Conservation (phyloP, 2,797 vertebrate species). For the Macropus fuliginosus region DNA sequence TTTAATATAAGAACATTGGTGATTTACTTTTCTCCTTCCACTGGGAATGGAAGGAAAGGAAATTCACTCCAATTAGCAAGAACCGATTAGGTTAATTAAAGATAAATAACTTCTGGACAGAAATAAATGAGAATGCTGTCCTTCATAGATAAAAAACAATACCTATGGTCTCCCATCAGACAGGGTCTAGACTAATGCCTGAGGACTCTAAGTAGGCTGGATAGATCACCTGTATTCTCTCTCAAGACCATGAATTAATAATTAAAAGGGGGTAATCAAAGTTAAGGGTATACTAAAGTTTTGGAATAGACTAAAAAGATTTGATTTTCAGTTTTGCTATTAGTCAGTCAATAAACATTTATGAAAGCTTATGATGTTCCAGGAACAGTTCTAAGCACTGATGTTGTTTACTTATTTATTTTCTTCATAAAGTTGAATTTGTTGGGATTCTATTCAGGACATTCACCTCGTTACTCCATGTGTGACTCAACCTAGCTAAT, state of each 20-base stretch:
- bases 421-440: background rate
- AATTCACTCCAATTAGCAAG: background rate
- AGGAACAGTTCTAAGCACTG: background rate
- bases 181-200: background rate
- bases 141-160: background rate
- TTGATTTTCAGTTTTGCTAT: background rate
- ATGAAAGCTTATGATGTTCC: background rate
- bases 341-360: conserved; percentile 34
- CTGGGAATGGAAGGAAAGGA: background rate
- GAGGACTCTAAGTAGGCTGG: background rate
- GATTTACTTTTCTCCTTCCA: background rate
- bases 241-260: background rate
- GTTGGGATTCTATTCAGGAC: background rate
- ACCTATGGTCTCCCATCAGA: background rate
- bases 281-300: too few relatives aligned
- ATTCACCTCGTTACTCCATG: background rate
- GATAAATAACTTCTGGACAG: background rate
- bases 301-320: background rate
- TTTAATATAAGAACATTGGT: background rate
- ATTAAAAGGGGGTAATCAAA: background rate
- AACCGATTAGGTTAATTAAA: background rate
- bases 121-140: background rate
- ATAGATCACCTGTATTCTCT: background rate
- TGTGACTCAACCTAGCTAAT: background rate
- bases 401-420: background rate